phyloP scores from a whole-genome alignment of 2,888 invertebrate species.

The Osmoderma eremita region DNA sequence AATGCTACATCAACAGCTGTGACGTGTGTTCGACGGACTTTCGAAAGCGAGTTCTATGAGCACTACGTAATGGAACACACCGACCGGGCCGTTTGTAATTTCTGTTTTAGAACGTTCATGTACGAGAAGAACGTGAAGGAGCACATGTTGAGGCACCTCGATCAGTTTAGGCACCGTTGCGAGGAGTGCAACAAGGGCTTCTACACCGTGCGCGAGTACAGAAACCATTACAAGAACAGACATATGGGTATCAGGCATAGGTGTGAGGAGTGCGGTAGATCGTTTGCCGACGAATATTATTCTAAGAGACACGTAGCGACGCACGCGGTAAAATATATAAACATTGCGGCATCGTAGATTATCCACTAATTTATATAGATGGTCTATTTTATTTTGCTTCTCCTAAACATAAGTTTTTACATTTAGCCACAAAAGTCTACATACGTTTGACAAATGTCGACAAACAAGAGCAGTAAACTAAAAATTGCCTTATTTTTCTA shows the following conservation, averaged over 20 bases:
- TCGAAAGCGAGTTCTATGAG: conserved; percentile 57
- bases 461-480: too few species aligned
- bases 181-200: conserved; percentile 63
- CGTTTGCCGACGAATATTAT: conserved; percentile 62
- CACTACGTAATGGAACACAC: conserved; percentile 59
- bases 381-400: too few species aligned
- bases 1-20: conserved; percentile 62
- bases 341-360: too few species aligned
- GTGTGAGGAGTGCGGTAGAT: conserved; percentile 60
- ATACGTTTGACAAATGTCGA: too few species aligned
- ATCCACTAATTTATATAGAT: too few species aligned
- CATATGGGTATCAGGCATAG: conserved; percentile 63
- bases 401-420: too few species aligned
- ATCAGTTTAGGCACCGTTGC: conserved; percentile 62
- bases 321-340: conserved; percentile 50
- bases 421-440: too few species aligned
- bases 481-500: too few species aligned
- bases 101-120: conserved; percentile 63
- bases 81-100: conserved; percentile 62
- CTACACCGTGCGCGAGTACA: conserved; percentile 62
- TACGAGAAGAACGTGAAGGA: conserved; percentile 63
- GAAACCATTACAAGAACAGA: conserved; percentile 62
- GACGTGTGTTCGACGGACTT: conserved; percentile 60
- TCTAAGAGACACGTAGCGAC: conserved; percentile 61
- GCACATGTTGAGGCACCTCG: conserved; percentile 62